Conservation (phyloP, 2,113 vertebrate genomes). For the Cranoglanis bouderius region DNA sequence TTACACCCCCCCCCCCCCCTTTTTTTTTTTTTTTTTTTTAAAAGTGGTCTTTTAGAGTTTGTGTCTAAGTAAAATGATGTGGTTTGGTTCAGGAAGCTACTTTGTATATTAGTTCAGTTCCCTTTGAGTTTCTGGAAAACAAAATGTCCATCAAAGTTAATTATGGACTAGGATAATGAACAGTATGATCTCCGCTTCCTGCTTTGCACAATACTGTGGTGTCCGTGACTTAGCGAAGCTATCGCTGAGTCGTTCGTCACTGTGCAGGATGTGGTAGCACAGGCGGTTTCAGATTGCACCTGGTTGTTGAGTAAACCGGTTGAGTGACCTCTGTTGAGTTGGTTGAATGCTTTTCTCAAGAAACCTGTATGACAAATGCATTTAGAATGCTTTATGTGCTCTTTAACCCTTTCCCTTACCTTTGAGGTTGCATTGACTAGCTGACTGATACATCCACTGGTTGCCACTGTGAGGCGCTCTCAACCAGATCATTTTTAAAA, state of each 20-base stretch:
- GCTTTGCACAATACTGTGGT: not conserved
- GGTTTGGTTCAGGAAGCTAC: not conserved
- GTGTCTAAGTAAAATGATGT: not conserved
- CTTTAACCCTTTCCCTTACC: not conserved
- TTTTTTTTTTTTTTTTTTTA: not conserved
- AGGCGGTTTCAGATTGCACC: slow-evolving; percentile 31
- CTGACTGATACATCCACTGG: not conserved
- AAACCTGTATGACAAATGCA: not conserved
- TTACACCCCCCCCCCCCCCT: too few relatives aligned
- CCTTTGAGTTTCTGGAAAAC: not conserved
- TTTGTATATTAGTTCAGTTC: not conserved
- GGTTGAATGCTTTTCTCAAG: slow-evolving; percentile 9
- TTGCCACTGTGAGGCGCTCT: not conserved
- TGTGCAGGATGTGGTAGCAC: not conserved
- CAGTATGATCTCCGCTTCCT: not conserved
- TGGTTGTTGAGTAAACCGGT: slow-evolving; percentile 50
- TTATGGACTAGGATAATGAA: not conserved
- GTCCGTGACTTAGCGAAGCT: not conserved
- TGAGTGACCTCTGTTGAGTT: slow-evolving; percentile 30
- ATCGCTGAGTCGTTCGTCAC: not conserved
- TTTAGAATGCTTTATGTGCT: not conserved
- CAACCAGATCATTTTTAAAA: too few relatives aligned
- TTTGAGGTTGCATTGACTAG: not conserved
- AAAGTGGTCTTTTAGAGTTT: not conserved
- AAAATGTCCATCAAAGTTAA: slow-evolving; percentile 4